Base-by-base conservation (phyloP, 92 coral and sea anemone genomes). In the Epizoanthus illoricatus region DNA sequence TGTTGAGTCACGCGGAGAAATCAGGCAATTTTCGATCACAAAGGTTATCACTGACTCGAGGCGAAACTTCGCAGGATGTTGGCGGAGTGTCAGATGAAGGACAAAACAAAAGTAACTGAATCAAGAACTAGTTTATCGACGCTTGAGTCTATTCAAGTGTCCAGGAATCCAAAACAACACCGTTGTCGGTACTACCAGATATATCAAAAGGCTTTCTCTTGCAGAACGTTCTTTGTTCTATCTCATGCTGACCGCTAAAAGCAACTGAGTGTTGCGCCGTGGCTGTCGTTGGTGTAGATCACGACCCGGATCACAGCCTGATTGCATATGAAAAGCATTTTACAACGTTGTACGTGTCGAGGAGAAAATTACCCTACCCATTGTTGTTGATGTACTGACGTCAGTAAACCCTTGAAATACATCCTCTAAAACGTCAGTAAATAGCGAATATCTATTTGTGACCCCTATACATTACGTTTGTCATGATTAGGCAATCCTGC, bases 351-450 rank as follows among this genome's bases (percentile, higher is more conserved):
- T 7, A 41, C 71, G 69, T 70, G 82, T 63, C 82, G 49, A 78
- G 45, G 81, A 15, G 21, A 24, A 41, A 58, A 61, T 76, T 61
- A 62, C 65, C 82, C 24, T 40, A 23, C 5, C 24, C 40, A 62
- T 78, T 78, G 82, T 78, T 64, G 2, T 45, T 10, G 70, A 28
- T 17, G 61, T 59, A 62, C 16, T 78, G 82, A 78, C 82, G 82
- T 78, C 65, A 43, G 82, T 59, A 64, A 21, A 43, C 23, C 39
- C 82, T 78, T 67, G 71, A 78, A 75, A 61, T 59, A 43, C 69
- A 78, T 78, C 82, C 82, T 63, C 82, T 42, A 7, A 78, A n/a
- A 43, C 65, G 82, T 78, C 82, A 78, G 16, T 62, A 78, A 4
- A 78, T 15, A 21, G 45, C 19, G 49, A 63, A 62, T 63, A 78